A percentile compares a stretch with the other conserved stretches of the same genome.
Evolutionary conservation across 2,113 vertebrate species (phyloP).

Genomic region (Bos taurus): DNA sequence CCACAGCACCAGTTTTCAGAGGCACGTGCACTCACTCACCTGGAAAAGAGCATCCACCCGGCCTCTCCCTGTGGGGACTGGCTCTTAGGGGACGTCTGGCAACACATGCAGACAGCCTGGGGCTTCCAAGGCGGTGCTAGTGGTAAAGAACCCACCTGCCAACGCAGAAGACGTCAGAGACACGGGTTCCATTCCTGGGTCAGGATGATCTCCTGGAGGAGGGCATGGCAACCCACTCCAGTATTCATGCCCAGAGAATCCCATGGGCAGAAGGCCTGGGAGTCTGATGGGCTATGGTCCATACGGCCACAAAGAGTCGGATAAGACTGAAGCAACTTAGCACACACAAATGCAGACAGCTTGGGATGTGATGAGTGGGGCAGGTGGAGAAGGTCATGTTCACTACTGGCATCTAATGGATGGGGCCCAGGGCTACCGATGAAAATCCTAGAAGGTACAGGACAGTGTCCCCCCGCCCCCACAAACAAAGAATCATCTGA

Average conservation of each 20-base stretch:
- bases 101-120: too few relatives aligned
- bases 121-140: neutral
- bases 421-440: neutral
- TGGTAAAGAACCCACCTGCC: neutral
- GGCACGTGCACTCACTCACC: rapidly evolving
- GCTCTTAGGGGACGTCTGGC: rapidly evolving
- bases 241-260: neutral
- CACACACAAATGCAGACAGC: rapidly evolving
- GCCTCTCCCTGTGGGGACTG: neutral
- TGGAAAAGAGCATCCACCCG: rapidly evolving
- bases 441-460: neutral
- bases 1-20: rapidly evolving
- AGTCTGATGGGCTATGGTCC: neutral
- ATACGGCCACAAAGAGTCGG: neutral
- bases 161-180: neutral
- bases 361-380: rapidly evolving
- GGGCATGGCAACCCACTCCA: neutral
- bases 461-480: neutral
- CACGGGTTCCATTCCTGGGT: neutral
- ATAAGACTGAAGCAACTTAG: neutral
- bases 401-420: neutral
- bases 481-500: neutral
- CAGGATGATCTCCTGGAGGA: neutral
- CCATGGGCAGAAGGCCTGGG: neutral
- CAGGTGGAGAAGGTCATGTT: neutral